These are phyloP conservation scores for Nesidiocoris tenuis DNA, from an alignment of 2,888 invertebrate genomes.

Conservation along the genomic window DNA sequence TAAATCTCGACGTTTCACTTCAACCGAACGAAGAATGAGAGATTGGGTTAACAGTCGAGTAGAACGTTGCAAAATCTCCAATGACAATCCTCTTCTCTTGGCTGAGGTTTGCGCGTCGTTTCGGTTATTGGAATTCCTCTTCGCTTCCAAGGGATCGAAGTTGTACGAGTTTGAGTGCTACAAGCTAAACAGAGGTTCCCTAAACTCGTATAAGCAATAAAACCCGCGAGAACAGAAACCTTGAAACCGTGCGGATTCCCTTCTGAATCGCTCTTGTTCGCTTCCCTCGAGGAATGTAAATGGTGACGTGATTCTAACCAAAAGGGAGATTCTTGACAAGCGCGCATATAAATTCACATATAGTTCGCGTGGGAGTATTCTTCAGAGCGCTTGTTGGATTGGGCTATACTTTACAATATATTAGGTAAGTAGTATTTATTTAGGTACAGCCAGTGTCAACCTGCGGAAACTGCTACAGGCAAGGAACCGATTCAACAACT, in stretches of 20 bases:
- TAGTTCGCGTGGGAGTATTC: too few species aligned
- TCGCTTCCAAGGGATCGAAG: not conserved
- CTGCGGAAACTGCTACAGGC: too few species aligned
- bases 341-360: too few species aligned
- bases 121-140: not conserved
- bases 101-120: not conserved
- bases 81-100: not conserved
- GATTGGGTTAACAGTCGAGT: not conserved
- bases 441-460: too few species aligned
- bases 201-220: not conserved
- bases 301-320: too few species aligned
- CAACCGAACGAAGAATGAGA: not conserved
- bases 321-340: too few species aligned
- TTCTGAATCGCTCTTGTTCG: not conserved
- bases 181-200: not conserved
- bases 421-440: too few species aligned
- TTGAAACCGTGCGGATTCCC: not conserved
- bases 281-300: too few species aligned
- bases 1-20: not conserved
- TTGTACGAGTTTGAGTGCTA: not conserved
- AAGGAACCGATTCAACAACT: too few species aligned
- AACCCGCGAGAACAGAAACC: not conserved
- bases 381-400: too few species aligned
- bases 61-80: not conserved
- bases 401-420: too few species aligned